These are phyloP conservation scores for Homarus gammarus DNA, from an alignment of 2,888 invertebrate genomes.

Conservation along the genomic window DNA sequence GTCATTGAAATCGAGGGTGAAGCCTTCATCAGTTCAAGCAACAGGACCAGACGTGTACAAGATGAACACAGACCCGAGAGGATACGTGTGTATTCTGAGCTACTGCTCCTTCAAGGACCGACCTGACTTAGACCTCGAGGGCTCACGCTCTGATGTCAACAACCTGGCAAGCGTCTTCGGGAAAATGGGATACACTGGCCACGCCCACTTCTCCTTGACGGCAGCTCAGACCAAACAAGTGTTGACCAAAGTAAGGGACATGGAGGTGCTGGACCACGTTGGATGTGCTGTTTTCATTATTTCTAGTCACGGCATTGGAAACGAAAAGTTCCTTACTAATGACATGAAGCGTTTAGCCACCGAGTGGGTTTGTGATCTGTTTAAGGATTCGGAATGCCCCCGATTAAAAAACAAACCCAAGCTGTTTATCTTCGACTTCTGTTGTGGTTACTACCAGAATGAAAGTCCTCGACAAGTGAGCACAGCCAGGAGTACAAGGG, in stretches of 20 bases:
- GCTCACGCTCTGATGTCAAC: slow-evolving; percentile 4
- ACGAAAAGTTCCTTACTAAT: neutral
- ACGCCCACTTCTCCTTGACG: slow-evolving; percentile 27
- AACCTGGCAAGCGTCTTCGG: slow-evolving; percentile 34
- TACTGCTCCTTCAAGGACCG: slow-evolving; percentile 31
- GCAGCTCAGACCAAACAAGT: slow-evolving; percentile 4
- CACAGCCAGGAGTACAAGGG: neutral
- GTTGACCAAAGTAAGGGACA: slow-evolving; percentile 1
- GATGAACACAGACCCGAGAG: neutral
- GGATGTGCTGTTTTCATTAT: slow-evolving; percentile 32
- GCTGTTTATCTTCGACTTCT: slow-evolving; percentile 34
- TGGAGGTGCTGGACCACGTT: neutral
- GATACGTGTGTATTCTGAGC: slow-evolving; percentile 38
- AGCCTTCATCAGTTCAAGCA: neutral
- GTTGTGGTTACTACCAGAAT: neutral
- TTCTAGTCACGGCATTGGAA: neutral
- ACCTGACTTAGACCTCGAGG: slow-evolving; percentile 35
- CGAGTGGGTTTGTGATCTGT: slow-evolving; percentile 9
- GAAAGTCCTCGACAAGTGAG: neutral
- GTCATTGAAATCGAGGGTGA: neutral
- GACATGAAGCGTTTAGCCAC: slow-evolving; percentile 31
- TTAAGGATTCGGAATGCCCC: slow-evolving; percentile 33
- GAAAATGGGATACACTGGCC: slow-evolving; percentile 36
- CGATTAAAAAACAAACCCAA: slow-evolving; percentile 12
- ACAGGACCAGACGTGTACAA: slow-evolving; percentile 30